Conservation (phyloP, 2,113 vertebrate species). For the Antennarius striatus region DNA sequence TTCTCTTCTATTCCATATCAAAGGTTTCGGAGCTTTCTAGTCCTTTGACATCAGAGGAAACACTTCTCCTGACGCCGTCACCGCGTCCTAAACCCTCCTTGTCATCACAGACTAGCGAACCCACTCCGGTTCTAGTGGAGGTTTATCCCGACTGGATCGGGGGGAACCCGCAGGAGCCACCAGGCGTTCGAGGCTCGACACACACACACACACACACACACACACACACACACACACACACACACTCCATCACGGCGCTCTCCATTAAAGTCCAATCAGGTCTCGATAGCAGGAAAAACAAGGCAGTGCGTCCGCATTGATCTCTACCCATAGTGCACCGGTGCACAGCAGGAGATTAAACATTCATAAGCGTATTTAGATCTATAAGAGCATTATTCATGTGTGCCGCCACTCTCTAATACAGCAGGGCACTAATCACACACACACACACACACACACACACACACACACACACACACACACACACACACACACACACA, state of each 20-base stretch:
- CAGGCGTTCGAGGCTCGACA: conserved; percentile 7
- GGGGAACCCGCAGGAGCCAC: conserved; percentile 14
- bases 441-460: conserved; percentile 53
- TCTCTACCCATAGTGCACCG: conserved; percentile 60
- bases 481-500: too few species aligned
- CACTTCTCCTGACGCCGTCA: conserved; percentile 22
- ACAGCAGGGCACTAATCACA: conserved; percentile 64
- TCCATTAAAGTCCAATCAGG: conserved; percentile 66
- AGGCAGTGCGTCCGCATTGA: conserved; percentile 51
- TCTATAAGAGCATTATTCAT: conserved; percentile 78
- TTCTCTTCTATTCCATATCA: conserved; percentile 15
- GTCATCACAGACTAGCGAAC: conserved; percentile 63
- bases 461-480: too few species aligned
- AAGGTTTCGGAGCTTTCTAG: conserved; percentile 16
- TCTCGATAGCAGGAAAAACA: conserved; percentile 30
- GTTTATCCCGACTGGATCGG: conserved; percentile 50
- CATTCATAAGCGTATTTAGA: conserved; percentile 78
- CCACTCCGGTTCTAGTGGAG: conserved; percentile 54
- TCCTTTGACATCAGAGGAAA: conserved; percentile 17
- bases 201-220: too few species aligned
- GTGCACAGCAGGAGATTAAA: conserved; percentile 69
- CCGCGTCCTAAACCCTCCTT: conserved; percentile 43
- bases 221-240: neutral
- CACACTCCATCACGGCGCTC: conserved; percentile 28
- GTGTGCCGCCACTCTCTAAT: conserved; percentile 63